These are phyloP conservation scores for Muschampia plurimacula DNA, from an alignment of 2,888 invertebrate species.

Conservation along the genomic window DNA sequence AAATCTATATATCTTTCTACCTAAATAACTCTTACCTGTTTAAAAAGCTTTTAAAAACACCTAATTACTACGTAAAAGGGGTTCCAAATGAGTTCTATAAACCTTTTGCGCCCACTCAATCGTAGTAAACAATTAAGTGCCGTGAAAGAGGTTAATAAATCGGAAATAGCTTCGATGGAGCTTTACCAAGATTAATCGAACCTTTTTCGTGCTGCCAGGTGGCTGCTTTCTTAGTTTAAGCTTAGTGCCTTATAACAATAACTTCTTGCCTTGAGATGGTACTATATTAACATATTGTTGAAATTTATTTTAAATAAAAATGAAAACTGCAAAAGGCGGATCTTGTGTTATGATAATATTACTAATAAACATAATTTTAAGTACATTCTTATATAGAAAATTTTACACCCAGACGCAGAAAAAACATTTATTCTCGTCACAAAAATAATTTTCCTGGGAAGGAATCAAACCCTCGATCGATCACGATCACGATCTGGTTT, in stretches of 20 bases:
- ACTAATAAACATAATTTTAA: too few species aligned
- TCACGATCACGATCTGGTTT: too few species aligned
- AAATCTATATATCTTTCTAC: not conserved
- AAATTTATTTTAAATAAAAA: too few species aligned
- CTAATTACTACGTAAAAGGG: conserved; percentile 3
- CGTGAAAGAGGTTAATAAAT: conserved; percentile 40
- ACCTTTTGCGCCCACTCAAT: conserved; percentile 22
- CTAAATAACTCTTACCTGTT: not conserved
- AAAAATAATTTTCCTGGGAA: too few species aligned
- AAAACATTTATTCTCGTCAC: too few species aligned
- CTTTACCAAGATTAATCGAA: conserved; percentile 39
- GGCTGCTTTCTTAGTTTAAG: conserved; percentile 5
- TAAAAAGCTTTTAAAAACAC: not conserved
- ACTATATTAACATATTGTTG: not conserved
- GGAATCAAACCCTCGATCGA: too few species aligned
- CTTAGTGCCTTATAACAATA: conserved; percentile 7
- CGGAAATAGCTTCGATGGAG: conserved; percentile 34
- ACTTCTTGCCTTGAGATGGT: not conserved
- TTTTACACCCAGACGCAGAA: too few species aligned
- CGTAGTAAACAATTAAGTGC: conserved; percentile 32
- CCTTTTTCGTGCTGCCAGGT: conserved; percentile 29
- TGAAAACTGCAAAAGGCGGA: too few species aligned
- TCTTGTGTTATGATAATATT: too few species aligned
- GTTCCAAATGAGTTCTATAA: conserved; percentile 14
- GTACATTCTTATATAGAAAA: too few species aligned